These are phyloP conservation scores for Notocelia uddmanniana DNA, from an alignment of 2,888 invertebrate species.

Conservation along the genomic window DNA sequence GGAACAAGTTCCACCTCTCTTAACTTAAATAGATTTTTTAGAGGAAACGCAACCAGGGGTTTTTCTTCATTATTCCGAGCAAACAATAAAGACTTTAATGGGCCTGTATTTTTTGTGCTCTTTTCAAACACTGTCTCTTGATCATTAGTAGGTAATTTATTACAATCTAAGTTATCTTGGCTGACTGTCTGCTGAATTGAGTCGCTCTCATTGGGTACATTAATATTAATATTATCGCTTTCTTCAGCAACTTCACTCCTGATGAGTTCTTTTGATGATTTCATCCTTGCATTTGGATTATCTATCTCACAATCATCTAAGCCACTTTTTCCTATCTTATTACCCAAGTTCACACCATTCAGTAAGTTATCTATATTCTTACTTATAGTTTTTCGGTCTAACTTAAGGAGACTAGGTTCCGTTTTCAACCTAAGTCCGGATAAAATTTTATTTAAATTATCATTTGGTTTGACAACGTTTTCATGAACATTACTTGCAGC, in stretches of 20 bases:
- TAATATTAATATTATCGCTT: slow-evolving; percentile 18
- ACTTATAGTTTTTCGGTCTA: slow-evolving; percentile 20
- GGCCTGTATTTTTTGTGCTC: slow-evolving; percentile 3
- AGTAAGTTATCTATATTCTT: slow-evolving; percentile 19
- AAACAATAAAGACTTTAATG: slow-evolving; percentile 31
- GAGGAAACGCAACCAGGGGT: slow-evolving; percentile 49
- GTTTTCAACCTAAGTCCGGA: slow-evolving; percentile 51
- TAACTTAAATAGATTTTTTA: slow-evolving; percentile 63
- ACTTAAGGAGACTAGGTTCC: slow-evolving; percentile 41
- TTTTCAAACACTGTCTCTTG: slow-evolving; percentile 44
- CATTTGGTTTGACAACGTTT: slow-evolving; percentile 49
- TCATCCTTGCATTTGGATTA: not conserved
- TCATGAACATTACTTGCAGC: slow-evolving; percentile 66
- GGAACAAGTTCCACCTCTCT: slow-evolving; percentile 63
- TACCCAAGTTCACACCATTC: not conserved
- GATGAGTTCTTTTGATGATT: not conserved
- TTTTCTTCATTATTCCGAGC: slow-evolving; percentile 46
- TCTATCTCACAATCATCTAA: slow-evolving; percentile 3
- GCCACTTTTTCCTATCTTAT: slow-evolving; percentile 10
- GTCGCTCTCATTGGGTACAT: not conserved
- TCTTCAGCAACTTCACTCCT: slow-evolving; percentile 3
- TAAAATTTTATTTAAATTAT: slow-evolving; percentile 44
- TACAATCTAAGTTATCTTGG: slow-evolving; percentile 47
- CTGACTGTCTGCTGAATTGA: not conserved
- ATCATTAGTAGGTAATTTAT: slow-evolving; percentile 48